Base-by-base conservation (phyloP, 2,113 vertebrate species). In the Corvus moneduloides region DNA sequence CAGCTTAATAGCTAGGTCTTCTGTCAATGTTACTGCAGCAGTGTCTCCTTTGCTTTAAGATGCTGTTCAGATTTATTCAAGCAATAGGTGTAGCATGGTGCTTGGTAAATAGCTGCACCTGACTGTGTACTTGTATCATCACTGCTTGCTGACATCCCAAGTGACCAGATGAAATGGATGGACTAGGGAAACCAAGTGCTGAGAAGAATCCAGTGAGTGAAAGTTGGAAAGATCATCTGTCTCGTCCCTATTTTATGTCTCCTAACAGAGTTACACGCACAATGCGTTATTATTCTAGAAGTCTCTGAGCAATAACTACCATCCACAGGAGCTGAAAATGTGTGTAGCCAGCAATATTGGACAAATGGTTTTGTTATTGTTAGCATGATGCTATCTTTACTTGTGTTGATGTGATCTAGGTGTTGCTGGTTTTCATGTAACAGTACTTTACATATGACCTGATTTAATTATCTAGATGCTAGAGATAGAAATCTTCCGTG, bases 1-100 rank as follows among this genome's bases (percentile, higher is more conserved):
- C 97, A 98, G 98, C 97, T 98, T 98, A 98, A 98, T 97, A 97
- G 98, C 97, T 96, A 93, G 96, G 97, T 97, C 98, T 97, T 97
- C 97, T 97, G 97, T 98, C 97, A 98, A 90, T 87, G 97, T 97
- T 97, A 95, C 97, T 96, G 97, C 89, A 90, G 96, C 96, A 75
- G 67, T 91, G 92, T 97, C 94, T 95, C 94, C 97, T 97, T 94
- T 95, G 95, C 97, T 97, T 97, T 97, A 96, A 97, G 97, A 97
- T 69, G 96, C 96, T 68, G 72, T 82, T 93, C 77, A 96, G 97
- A 97, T 97, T 97, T 97, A 98, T 97, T 90, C 95, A 97, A 96
- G 97, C 97, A 94, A 95, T 94, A 97, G 97, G 97, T 94, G 83
- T 94, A 94, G 94, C 91, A 88, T 93, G 93, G 97, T 93, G 72